Base-by-base conservation (phyloP, 2,888 invertebrate genomes). In the Fabriciana adippe region DNA sequence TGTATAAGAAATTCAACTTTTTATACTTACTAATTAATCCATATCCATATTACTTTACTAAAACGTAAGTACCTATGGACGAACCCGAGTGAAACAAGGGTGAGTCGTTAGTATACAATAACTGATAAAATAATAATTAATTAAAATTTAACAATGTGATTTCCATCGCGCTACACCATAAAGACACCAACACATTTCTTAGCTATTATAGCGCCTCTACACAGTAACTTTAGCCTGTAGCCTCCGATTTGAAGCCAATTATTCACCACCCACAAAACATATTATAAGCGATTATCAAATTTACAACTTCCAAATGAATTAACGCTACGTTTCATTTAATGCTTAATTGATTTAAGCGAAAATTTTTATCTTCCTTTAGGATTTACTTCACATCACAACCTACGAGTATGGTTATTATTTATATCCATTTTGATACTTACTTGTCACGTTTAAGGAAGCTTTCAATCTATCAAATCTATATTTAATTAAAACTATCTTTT, bases 251-350 rank as follows among this genome's bases (percentile, higher is more conserved):
- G 45, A 48, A 35, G 48, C 18, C 68, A 68, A 70, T 66, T 68
- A 68, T 51, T 70, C 21, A 63, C 68, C 14, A 14, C 70, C 67
- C 65, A 67, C 67, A 50, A n/a, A 35, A 47, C 47, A 14, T 59
- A 45, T 68, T 68, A 55, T 59, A 66, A 31, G 66, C 51, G 68
- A 59, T 67, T 67, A 70, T 65, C 67, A 60, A 62, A 70, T 65
- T 65, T 70, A 70, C 70, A 68, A 55, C 50, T 65, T 53, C 48
- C 15, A 59, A 55, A 65, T 66, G 8, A 66, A 66, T 60, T 55
- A 60, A 60, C 53, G 26, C 60, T 65, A 26, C 11, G 26, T 59
- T 55, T 55, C 54, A 60, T 57, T 47, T 60, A 66, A 31, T 55
- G 5, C 8, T 26, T 48, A 59, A 48, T 59, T 59, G 26, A 48